Evolutionary conservation across 2,113 vertebrate species (phyloP).

Genomic region (Caranx ignobilis): DNA sequence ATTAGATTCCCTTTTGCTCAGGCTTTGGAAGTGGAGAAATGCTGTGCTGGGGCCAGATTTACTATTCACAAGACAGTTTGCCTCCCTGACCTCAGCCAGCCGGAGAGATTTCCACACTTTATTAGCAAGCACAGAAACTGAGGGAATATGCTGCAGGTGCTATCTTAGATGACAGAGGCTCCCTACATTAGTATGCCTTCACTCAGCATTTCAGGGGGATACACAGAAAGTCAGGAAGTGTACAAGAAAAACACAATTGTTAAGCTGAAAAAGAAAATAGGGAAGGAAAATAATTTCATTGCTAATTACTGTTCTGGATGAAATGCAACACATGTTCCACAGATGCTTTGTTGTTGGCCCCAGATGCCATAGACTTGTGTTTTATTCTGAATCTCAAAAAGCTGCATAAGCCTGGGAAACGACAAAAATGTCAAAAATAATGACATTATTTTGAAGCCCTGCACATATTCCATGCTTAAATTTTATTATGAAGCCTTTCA

Average conservation of each 20-base stretch:
- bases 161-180: background rate
- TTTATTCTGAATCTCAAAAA: background rate
- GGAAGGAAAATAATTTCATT: background rate
- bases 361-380: no score
- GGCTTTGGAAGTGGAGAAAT: conserved; percentile 22
- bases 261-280: background rate
- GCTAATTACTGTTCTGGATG: background rate
- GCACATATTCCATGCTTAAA: no score
- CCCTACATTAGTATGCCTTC: background rate
- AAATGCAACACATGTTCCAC: background rate
- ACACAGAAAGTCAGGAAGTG: background rate
- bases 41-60: conserved; percentile 9
- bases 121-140: conserved; percentile 15
- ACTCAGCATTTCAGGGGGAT: background rate
- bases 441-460: no score
- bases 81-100: conserved; percentile 37
- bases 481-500: background rate
- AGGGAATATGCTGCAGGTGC: background rate
- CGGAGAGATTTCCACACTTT: conserved; percentile 43
- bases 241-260: background rate
- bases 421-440: no score
- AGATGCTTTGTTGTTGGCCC: background rate
- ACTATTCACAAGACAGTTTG: conserved; percentile 25
- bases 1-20: conserved; percentile 17
- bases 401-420: no score